phyloP scores from a whole-genome alignment of 2,797 vertebrate genomes.

The Catharus ustulatus region DNA sequence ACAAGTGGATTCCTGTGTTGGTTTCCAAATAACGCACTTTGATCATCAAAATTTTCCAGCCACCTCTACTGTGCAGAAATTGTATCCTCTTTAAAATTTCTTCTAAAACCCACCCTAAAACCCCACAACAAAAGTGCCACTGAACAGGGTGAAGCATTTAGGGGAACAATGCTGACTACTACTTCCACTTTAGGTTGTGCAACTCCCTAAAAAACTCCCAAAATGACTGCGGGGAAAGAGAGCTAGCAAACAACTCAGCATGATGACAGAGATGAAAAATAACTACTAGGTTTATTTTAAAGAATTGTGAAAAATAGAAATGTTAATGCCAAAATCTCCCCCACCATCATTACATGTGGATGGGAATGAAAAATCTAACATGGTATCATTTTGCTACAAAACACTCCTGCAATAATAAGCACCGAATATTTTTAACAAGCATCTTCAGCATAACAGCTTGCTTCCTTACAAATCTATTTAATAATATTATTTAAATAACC shows the following conservation, averaged over 20 bases:
- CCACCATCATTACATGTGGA: neutral
- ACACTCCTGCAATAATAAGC: neutral
- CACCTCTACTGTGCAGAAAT: neutral
- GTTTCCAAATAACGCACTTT: neutral
- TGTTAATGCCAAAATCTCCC: neutral
- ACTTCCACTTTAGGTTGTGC: neutral
- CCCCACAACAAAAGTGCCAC: neutral
- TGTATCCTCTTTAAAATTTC: neutral
- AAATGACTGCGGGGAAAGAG: neutral
- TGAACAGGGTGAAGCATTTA: neutral
- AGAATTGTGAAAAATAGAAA: neutral
- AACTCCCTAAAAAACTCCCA: neutral
- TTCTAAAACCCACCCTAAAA: neutral
- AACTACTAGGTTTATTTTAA: neutral
- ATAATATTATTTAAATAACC: neutral
- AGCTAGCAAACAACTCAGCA: neutral
- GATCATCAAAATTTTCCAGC: neutral
- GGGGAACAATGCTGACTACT: neutral
- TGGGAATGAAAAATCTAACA: neutral
- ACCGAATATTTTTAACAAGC: neutral
- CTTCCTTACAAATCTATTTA: neutral
- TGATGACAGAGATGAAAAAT: neutral
- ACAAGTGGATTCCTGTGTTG: neutral
- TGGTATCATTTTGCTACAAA: neutral
- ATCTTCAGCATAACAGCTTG: neutral